Base-by-base conservation (phyloP, 1,140 invertebrate species). In the Heliconius nattereri region DNA sequence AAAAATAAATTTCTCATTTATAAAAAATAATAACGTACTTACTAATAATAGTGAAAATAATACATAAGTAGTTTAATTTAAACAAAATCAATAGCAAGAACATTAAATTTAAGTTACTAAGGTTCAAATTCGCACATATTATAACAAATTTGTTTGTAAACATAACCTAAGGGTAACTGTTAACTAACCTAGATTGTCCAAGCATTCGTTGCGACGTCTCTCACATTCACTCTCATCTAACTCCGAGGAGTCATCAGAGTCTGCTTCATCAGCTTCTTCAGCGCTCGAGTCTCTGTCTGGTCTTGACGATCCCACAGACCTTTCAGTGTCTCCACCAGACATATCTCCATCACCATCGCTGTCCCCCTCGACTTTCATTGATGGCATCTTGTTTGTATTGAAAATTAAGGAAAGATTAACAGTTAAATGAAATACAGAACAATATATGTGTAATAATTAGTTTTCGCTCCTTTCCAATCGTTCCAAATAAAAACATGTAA, bases 191-290 rank as follows among this genome's bases (percentile, higher is more conserved):
- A 99, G 95, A 91, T 98, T 98, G 86, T 98, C 97, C 76, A 98
- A 95, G 87, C 97, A 98, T 90, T 98, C 97, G 76, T 95, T 96
- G 83, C 98, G 95, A 73, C 97, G 95, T 76, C 96, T 96, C 86
- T 99, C 98, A 87, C 98, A 98, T 95, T 98, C 98, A 83, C 97
- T 97, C 92, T 98, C 98, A 94, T 99, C 98, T 96, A 99, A 97
- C 93, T 99, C 98, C 89, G 96, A 97, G 75, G 96, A 97, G 89
- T 97, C 97, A 95, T 97, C 97, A 16, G 97, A 97, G 80, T 97
- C 97, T 29, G 95, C 96, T 83, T 97, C 96, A 87, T 96, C 96
- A 73, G 95, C 95, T 87, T 96, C 95, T 80, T 97, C 96, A 79
- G 96, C 96, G 83, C 96, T 97, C 83, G 97, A 96, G 79, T 97